Conservation (phyloP, 2,888 invertebrate species). For the Sussaba pulchella region DNA sequence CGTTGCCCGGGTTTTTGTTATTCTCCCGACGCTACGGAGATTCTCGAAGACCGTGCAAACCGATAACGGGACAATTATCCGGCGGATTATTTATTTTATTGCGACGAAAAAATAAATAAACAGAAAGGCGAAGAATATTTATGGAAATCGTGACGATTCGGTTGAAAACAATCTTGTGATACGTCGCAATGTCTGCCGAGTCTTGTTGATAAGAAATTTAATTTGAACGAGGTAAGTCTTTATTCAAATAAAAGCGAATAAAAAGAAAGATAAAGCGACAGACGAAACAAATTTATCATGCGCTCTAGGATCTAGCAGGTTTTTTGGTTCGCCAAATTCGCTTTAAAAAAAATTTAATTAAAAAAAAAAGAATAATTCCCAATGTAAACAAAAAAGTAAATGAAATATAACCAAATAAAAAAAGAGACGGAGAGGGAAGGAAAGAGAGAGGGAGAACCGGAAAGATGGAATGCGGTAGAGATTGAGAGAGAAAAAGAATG, state of each 20-base stretch:
- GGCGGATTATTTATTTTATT: neutral
- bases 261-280: neutral
- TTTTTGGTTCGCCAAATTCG: no score
- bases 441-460: neutral
- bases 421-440: neutral
- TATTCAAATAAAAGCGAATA: neutral
- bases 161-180: constrained; percentile 40
- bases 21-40: neutral
- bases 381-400: no score
- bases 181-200: neutral
- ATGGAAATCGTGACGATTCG: neutral
- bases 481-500: neutral
- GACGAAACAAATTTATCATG: no score
- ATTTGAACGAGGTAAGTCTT: constrained; percentile 45
- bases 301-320: no score
- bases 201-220: constrained; percentile 14
- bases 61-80: neutral
- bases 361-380: no score
- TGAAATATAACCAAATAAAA: no score
- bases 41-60: neutral
- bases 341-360: no score
- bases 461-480: neutral
- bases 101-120: neutral
- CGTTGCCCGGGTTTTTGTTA: neutral
- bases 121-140: neutral